A percentile compares a stretch with the other conserved stretches of the same genome.
These are phyloP conservation scores for Boloria euphrosyne DNA, from an alignment of 2,888 invertebrate species.

Conservation along the genomic window DNA sequence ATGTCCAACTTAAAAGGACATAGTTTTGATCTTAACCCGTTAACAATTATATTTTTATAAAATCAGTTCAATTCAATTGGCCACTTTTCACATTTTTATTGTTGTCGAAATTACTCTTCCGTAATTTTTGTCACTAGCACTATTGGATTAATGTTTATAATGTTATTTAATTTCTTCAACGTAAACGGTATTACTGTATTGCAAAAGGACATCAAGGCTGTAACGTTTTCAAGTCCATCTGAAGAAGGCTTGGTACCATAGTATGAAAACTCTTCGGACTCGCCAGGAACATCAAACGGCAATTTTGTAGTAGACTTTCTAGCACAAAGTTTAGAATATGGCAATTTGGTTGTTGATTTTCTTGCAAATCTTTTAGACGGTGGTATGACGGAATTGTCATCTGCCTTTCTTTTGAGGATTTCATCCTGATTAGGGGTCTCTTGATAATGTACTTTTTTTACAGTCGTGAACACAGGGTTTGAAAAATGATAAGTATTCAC, in stretches of 20 bases:
- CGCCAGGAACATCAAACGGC: conserved; percentile 50
- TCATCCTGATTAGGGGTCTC: conserved; percentile 36
- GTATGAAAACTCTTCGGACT: conserved; percentile 63
- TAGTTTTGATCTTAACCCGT: not conserved
- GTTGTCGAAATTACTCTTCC: not conserved
- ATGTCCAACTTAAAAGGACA: not conserved
- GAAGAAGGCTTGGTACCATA: conserved; percentile 71
- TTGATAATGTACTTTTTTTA: not conserved
- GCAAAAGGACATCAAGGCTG: conserved; percentile 77
- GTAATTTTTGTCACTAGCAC: conserved; percentile 16
- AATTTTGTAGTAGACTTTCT: conserved; percentile 66
- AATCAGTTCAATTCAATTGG: too few relatives aligned
- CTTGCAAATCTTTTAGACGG: conserved; percentile 51
- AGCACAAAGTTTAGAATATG: conserved; percentile 45
- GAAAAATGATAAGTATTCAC: conserved; percentile 49
- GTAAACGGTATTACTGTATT: conserved; percentile 72
- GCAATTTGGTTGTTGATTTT: conserved; percentile 79
- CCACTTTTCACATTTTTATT: not conserved
- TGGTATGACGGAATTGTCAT: conserved; percentile 5
- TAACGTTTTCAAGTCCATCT: conserved; percentile 67
- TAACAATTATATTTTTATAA: not conserved
- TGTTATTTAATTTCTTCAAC: conserved; percentile 64
- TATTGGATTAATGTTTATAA: conserved; percentile 31
- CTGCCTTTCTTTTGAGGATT: conserved; percentile 21
- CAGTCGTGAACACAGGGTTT: conserved; percentile 45